Conservation (phyloP, 2,113 vertebrate genomes). For the Narcine bancroftii region DNA sequence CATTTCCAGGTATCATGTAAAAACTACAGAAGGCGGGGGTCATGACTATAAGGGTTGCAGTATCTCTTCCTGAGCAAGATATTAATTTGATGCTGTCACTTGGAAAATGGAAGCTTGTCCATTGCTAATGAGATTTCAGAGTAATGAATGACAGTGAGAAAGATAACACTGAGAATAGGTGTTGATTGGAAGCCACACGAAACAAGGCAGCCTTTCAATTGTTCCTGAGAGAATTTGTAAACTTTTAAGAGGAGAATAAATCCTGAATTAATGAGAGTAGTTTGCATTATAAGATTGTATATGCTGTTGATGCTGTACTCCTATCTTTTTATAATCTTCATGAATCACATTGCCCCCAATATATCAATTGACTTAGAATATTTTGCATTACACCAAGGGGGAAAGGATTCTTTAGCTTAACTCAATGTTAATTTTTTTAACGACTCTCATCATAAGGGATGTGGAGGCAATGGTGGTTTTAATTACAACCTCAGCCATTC, state of each 20-base stretch:
- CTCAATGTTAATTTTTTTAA: background rate
- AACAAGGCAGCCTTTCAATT: background rate
- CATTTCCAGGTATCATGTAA: background rate
- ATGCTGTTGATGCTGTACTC: background rate
- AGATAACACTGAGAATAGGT: background rate
- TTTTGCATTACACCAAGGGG: background rate
- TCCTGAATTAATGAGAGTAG: background rate
- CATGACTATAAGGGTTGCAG: too few relatives aligned
- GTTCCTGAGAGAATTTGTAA: background rate
- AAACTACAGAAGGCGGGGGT: too few relatives aligned
- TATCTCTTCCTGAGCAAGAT: background rate
- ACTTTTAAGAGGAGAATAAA: background rate
- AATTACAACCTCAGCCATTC: too few relatives aligned
- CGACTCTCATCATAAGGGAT: background rate
- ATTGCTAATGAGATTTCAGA: conserved; percentile 15
- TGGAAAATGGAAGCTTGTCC: background rate
- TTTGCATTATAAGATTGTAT: background rate
- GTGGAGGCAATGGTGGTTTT: background rate
- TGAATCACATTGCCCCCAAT: background rate
- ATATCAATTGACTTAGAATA: background rate
- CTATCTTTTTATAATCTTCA: background rate
- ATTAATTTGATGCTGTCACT: conserved; percentile 4
- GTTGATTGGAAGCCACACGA: background rate
- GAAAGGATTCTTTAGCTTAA: background rate
- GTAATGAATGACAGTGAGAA: background rate